phyloP scores from a whole-genome alignment of 2,888 invertebrate genomes.

The Tetheella fluctuosa region DNA sequence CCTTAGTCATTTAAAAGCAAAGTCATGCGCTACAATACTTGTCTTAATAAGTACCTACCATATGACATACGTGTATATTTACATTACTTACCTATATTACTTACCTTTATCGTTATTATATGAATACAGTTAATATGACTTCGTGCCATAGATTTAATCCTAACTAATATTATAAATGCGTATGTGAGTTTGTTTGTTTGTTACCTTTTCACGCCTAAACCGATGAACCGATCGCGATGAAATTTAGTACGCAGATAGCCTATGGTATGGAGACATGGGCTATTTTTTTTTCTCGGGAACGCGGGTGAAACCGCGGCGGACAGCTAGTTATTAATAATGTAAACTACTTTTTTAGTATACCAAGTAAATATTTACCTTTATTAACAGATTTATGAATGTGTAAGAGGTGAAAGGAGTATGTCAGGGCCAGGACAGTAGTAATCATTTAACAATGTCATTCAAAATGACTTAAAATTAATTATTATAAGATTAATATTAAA shows the following conservation, averaged over 20 bases:
- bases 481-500: neutral
- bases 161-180: no score
- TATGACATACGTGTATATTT: neutral
- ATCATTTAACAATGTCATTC: neutral
- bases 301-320: no score
- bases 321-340: no score
- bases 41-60: neutral
- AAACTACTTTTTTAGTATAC: neutral
- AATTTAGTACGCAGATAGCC: no score
- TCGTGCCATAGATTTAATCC: no score
- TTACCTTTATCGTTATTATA: neutral
- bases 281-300: no score
- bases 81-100: neutral
- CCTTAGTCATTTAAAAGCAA: neutral
- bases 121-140: no score
- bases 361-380: neutral
- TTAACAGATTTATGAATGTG: neutral
- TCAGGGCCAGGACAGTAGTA: conserved; percentile 1
- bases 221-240: no score
- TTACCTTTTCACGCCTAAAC: no score
- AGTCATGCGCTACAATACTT: neutral
- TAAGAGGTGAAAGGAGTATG: conserved; percentile 2
- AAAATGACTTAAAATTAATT: neutral
- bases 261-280: no score
- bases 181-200: no score